Evolutionary conservation across 2,888 invertebrate genomes (phyloP), one percentile per base, ranked within the genome.

Genomic region (Chouioia cunea): DNA sequence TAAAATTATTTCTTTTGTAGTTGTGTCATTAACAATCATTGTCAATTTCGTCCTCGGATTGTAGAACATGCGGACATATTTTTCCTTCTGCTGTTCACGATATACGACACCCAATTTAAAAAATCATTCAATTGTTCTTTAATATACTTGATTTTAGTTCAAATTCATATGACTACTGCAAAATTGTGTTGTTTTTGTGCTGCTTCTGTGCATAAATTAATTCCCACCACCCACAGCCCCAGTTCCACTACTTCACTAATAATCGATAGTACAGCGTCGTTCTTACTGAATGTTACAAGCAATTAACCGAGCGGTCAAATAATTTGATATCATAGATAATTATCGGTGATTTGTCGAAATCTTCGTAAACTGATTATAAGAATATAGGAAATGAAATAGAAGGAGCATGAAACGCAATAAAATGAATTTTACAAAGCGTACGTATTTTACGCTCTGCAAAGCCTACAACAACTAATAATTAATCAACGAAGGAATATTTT

Each of bases 41-140:
- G 16, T 43, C 14, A 65, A 52, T 44, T 71, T 68, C 57, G 27
- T 65, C 60, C 46, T 47, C 27, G n/a, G 48, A 56, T 60, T 60
- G 64, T 20, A 44, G 60, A 66, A 59, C 22, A 36, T 53, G 47
- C 58, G 65, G n/a, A 62, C 67, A 75, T 77, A 75, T 70, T 73
- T 71, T 72, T 78, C 63, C 62, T 62, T 72, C 73, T 59, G 70
- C 74, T 73, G 70, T 77, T 77, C 76, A 73, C 74, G 79, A 77
- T 76, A 76, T 76, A 71, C 62, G 70, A 74, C 73, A 70, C 75
- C 67, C 73, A 77, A 77, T 74, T 76, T 79, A 76, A 66, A 77
- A 78, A 70, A 74, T 78, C 75, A 75, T 75, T 77, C 50, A 57
- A 69, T 44, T 36, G 10, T 36, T 36, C 36, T 68, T 70, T 65